Conservation (phyloP, 2,113 vertebrate genomes). For the Mastomys coucha region DNA sequence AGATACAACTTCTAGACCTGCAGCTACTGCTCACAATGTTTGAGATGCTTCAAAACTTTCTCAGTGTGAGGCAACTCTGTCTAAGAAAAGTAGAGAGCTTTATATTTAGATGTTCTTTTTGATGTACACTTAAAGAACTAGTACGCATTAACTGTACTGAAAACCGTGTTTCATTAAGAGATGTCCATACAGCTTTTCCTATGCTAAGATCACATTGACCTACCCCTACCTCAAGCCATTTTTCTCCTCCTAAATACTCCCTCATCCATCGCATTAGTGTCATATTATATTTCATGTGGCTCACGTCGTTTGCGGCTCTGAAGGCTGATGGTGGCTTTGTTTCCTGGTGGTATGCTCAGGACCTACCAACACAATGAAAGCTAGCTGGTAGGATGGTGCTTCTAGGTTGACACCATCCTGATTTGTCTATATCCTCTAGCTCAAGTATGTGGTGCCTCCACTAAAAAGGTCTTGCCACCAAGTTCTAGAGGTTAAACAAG, state of each 20-base stretch:
- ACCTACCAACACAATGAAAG: background rate
- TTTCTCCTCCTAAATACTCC: background rate
- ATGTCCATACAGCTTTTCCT: background rate
- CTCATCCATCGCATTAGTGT: background rate
- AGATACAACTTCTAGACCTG: background rate
- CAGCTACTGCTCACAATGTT: constrained; percentile 7
- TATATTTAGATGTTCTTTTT: background rate
- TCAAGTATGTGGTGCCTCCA: background rate
- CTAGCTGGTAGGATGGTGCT: background rate
- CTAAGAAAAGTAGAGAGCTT: background rate
- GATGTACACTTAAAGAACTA: background rate
- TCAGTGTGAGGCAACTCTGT: background rate
- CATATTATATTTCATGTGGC: background rate
- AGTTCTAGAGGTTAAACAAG: background rate
- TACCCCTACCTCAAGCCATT: no score
- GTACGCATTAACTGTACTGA: background rate
- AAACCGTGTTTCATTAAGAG: background rate
- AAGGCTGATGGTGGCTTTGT: background rate
- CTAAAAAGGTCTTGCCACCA: background rate
- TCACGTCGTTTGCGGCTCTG: background rate
- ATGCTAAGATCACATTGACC: background rate
- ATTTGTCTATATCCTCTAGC: background rate
- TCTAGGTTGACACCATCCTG: background rate
- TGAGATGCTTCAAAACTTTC: background rate
- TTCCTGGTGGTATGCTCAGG: background rate